phyloP scores from a whole-genome alignment of 2,888 invertebrate genomes.

The Frankliniella fusca region DNA sequence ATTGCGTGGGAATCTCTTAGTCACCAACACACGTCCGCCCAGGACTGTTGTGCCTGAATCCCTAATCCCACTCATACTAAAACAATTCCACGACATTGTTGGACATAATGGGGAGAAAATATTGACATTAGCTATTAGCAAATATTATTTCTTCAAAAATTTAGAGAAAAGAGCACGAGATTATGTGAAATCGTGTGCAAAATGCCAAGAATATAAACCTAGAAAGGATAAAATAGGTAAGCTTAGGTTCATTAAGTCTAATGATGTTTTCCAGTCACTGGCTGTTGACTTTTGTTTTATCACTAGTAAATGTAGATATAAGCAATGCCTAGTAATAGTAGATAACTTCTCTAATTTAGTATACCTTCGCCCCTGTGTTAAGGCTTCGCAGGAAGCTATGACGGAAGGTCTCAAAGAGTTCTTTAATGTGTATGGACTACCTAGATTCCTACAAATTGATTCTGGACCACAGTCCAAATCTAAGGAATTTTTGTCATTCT shows the following conservation, averaged over 20 bases:
- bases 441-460: not conserved
- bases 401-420: not conserved
- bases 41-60: not conserved
- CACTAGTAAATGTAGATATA: not conserved
- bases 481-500: not conserved
- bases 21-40: not conserved
- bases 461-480: not conserved
- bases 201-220: not conserved
- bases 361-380: not conserved
- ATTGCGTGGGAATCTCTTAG: not conserved
- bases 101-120: not conserved
- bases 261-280: not conserved
- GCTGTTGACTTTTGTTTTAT: not conserved
- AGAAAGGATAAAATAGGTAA: not conserved
- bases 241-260: not conserved
- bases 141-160: not conserved
- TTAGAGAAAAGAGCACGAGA: not conserved
- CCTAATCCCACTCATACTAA: not conserved
- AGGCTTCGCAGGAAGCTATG: not conserved
- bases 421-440: not conserved
- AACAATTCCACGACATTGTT: not conserved
- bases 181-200: not conserved
- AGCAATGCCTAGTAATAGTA: not conserved
- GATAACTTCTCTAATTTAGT: not conserved
- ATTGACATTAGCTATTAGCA: not conserved